Percentiles rank a stretch among this genome's conserved stretches.
phyloP scores from a whole-genome alignment of 2,797 vertebrate species.

The Scleropages formosus region DNA sequence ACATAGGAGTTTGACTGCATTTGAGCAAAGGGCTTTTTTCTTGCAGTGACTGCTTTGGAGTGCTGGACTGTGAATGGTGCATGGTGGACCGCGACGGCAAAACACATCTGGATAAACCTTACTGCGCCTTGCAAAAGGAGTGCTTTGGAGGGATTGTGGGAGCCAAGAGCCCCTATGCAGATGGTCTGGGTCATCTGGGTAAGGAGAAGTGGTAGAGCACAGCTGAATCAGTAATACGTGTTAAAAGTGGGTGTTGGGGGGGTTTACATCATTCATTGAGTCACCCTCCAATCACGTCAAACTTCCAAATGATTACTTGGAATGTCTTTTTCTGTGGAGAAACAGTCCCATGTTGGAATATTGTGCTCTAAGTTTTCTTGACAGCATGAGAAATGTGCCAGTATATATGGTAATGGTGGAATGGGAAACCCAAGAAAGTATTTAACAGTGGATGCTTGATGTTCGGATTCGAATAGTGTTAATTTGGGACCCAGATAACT shows the following conservation, averaged over 20 bases:
- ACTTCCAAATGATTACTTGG: too few species aligned
- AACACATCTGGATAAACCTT: constrained; percentile 91
- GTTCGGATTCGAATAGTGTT: not conserved
- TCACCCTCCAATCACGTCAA: not conserved
- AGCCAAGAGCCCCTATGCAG: constrained; percentile 92
- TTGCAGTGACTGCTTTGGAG: constrained; percentile 90
- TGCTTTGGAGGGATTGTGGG: constrained; percentile 98
- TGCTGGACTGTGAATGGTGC: constrained; percentile 98
- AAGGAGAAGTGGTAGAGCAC: constrained; percentile 40
- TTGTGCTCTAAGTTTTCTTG: too few species aligned
- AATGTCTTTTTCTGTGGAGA: too few species aligned
- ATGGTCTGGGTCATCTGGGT: constrained; percentile 86
- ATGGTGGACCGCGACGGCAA: constrained; percentile 96
- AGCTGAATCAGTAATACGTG: not conserved
- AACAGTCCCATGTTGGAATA: too few species aligned
- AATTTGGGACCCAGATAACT: not conserved
- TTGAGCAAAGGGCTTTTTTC: not conserved
- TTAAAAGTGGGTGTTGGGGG: not conserved
- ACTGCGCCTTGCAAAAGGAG: constrained; percentile 95
- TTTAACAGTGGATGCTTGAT: too few species aligned
- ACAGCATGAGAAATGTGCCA: too few species aligned
- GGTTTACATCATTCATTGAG: not conserved
- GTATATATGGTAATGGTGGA: too few species aligned
- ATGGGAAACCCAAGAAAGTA: too few species aligned
- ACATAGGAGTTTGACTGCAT: not conserved